phyloP scores from a whole-genome alignment of 2,113 vertebrate species.

The Rhagologus leucostigma region DNA sequence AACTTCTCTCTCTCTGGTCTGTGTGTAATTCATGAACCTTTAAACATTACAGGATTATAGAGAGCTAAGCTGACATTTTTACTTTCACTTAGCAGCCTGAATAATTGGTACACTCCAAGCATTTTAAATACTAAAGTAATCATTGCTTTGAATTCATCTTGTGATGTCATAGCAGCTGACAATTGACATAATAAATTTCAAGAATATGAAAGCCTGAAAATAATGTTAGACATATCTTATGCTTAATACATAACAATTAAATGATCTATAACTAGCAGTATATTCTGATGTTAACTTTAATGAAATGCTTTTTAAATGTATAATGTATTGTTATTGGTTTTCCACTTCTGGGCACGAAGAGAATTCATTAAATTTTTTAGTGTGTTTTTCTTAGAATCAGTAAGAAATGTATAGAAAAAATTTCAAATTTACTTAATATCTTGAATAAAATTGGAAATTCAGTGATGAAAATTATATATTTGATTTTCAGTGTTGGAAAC shows the following conservation, averaged over 20 bases:
- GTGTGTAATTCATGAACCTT: conserved; percentile 79
- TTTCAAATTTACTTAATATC: not conserved
- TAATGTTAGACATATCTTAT: conserved; percentile 55
- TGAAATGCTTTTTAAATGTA: conserved; percentile 67
- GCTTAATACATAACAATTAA: conserved; percentile 71
- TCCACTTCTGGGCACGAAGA: not conserved
- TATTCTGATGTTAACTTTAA: conserved; percentile 63
- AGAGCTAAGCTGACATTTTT: conserved; percentile 73
- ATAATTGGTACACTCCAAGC: conserved; percentile 66
- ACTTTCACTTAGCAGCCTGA: conserved; percentile 74
- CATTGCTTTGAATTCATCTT: conserved; percentile 73
- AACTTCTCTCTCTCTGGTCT: conserved; percentile 48
- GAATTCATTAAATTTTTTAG: conserved; percentile 2
- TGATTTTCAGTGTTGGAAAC: not conserved
- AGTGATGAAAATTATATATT: not conserved
- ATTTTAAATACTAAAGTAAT: conserved; percentile 73
- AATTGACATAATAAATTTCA: conserved; percentile 71
- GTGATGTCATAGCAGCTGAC: conserved; percentile 74
- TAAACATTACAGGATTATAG: conserved; percentile 69
- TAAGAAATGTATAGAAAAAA: not conserved
- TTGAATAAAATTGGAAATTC: not conserved
- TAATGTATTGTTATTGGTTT: conserved; percentile 48
- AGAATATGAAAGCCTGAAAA: conserved; percentile 52
- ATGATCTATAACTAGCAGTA: conserved; percentile 58
- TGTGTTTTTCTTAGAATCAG: conserved; percentile 1